Base-by-base conservation (phyloP, 2,113 vertebrate genomes). In the Silurus asotus region DNA sequence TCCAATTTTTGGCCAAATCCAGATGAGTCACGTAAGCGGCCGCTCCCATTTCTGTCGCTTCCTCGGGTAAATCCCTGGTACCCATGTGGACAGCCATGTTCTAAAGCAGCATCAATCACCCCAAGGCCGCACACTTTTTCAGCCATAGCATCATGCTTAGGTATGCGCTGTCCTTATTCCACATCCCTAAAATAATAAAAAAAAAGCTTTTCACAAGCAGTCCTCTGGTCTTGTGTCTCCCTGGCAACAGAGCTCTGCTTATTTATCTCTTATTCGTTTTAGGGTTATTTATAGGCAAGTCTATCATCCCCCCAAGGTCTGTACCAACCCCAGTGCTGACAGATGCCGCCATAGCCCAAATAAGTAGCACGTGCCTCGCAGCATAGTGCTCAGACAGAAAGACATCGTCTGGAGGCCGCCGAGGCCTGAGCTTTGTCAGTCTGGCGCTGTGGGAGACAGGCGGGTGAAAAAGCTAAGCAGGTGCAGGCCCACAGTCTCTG, bases 1-100 rank as follows among this genome's bases (percentile, higher is more conserved):
- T 92, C 93, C 95, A 94, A 95, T 95, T 95, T 95, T 93, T 90
- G 83, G 91, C 90, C 92, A 94, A 94, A 91, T 93, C 92, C 92
- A 90, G 94, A 94, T 93, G 92, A 94, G 91, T 91, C 92, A 91
- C 91, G 91, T 92, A 92, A 91, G 92, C 93, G 91, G 91, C 93
- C 93, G 86, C 89, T 88, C 91, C 84, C 89, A 85, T 92, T 87
- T 58, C 75, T 82, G 88, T 89, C 91, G 91, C 88, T 86, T 93
- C 90, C 90, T 87, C 93, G 94, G 93, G 93, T 94, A 93, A 93
- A 90, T 91, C 92, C 91, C 92, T 69, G 28, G 89, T 91, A 91
- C 86, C 83, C 5, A 70, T 88, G 83, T 86, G 89, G 93, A 94
- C 92, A 93, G 89, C 89, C 94, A 89, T 91, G 91, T 87, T 94